Base-by-base conservation (phyloP, 2,888 invertebrate genomes). In the Cephus pulcher region DNA sequence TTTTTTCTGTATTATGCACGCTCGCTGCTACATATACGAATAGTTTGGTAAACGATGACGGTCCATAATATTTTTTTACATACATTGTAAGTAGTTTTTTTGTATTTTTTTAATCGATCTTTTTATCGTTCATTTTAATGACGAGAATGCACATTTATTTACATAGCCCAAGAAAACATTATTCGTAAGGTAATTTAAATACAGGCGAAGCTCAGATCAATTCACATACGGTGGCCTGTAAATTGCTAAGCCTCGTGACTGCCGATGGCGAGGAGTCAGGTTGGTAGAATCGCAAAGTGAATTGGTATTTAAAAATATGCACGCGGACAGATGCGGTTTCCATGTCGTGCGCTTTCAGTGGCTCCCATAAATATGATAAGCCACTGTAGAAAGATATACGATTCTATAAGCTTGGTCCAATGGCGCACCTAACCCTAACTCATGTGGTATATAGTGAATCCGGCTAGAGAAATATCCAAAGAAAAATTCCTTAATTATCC, bases 291-390 rank as follows among this genome's bases (percentile, higher is more conserved):
- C 40, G 40, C 40, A 56, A 56, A 71, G 76, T 81, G 84, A 88
- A 88, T 89, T 88, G 85, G 88, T 89, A 89, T 89, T 89, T 89
- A 89, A 89, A 89, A 89, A 89, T 89, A 89, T 89, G 89, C 89
- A 78, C 73, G 85, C 84, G 85, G 85, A 88, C 86, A 84, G 88
- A 89, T 89, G 89, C 87, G 85, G 85, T 89, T 89, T 89, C 84
- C 89, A 86, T 89, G 89, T 89, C 86, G 88, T 85, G 83, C 85
- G 83, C 85, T 87, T 83, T 80, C 85, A 86, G 83, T 84, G 84
- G 82, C 85, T 82, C 86, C 89, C 89, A 89, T 89, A 89, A 89
- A 89, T 89, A 89, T 89, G 89, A 89, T 89, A 89, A 89, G 87
- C 78, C 80, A 77, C 85, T 85, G 83, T 84, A 86, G 83, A 81